Conservation (phyloP, 1,140 invertebrate species). For the Daktulosphaira vitifoliae region DNA sequence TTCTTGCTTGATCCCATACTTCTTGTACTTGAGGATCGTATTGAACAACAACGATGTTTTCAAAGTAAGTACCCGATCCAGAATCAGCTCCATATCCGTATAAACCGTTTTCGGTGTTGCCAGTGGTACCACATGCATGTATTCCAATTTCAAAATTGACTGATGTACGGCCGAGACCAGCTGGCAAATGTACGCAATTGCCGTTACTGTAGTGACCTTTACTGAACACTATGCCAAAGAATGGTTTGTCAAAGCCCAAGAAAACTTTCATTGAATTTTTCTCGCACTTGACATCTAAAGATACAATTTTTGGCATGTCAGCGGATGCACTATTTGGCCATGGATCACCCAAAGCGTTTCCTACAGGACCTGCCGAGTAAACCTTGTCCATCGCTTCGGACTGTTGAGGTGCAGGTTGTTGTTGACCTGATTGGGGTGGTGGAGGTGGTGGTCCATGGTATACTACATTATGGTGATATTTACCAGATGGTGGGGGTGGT, state of each 20-base stretch:
- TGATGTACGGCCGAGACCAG: conserved; percentile 71
- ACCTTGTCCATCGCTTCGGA: conserved; percentile 52
- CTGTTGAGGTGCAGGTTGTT: conserved; percentile 43
- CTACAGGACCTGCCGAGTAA: conserved; percentile 39
- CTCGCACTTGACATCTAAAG: conserved; percentile 86
- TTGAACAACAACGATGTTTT: conserved; percentile 89
- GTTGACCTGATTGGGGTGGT: conserved; percentile 39
- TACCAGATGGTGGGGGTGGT: conserved; percentile 12
- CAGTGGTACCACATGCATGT: conserved; percentile 81
- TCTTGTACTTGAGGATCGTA: conserved; percentile 93
- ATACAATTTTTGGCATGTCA: conserved; percentile 85
- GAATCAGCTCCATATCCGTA: conserved; percentile 73
- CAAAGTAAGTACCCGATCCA: conserved; percentile 84
- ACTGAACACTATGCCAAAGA: conserved; percentile 89
- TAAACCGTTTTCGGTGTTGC: conserved; percentile 79
- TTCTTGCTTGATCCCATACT: conserved; percentile 90
- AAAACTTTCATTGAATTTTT: conserved; percentile 89
- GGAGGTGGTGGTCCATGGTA: conserved; percentile 48
- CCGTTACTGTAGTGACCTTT: conserved; percentile 86
- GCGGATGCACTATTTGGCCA: conserved; percentile 68
- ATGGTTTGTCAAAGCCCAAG: conserved; percentile 85
- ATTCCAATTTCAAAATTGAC: conserved; percentile 86
- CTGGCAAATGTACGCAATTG: conserved; percentile 83
- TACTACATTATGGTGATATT: conserved; percentile 44
- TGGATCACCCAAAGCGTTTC: conserved; percentile 49